These are phyloP conservation scores for Denticeps clupeoides DNA, from an alignment of 2,797 vertebrate species.

Conservation along the genomic window DNA sequence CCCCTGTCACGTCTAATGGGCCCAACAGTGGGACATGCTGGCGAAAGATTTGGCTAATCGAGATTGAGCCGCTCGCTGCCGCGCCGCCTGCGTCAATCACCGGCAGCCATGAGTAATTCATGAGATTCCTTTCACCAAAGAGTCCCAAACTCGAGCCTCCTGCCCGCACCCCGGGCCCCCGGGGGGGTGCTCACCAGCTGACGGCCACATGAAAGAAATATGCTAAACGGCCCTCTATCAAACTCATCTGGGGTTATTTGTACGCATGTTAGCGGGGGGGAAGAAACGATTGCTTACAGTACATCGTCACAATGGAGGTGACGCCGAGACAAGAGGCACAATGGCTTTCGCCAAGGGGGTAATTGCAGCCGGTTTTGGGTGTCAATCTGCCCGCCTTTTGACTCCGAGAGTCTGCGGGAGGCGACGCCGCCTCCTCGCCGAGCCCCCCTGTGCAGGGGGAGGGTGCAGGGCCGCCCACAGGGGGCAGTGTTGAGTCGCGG, in stretches of 20 bases:
- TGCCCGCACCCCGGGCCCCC: too few relatives aligned
- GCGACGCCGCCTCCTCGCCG: too few relatives aligned
- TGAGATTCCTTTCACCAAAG: too few relatives aligned
- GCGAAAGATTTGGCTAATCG: slow-evolving; percentile 24
- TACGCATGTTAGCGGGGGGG: slow-evolving; percentile 10
- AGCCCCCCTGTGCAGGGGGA: too few relatives aligned
- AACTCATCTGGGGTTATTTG: not conserved
- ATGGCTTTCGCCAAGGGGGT: slow-evolving; percentile 30
- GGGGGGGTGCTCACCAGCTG: too few relatives aligned
- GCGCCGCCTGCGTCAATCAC: too few relatives aligned
- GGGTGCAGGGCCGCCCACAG: slow-evolving; percentile 29
- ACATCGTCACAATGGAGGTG: slow-evolving; percentile 27
- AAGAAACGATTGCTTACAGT: slow-evolving; percentile 37
- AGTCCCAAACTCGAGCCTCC: too few relatives aligned
- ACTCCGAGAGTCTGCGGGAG: too few relatives aligned
- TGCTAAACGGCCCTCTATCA: not conserved
- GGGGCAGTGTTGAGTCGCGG: slow-evolving; percentile 65
- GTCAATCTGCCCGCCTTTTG: slow-evolving; percentile 30
- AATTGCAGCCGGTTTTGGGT: slow-evolving; percentile 32
- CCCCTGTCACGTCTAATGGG: not conserved
- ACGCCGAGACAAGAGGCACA: slow-evolving; percentile 23
- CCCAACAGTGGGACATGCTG: slow-evolving; percentile 14
- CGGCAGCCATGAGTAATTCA: too few relatives aligned
- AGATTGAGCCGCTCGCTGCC: too few relatives aligned
- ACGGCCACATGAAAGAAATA: too few relatives aligned